Base-by-base conservation (phyloP, 2,888 invertebrate species). In the Dioctria linearis region DNA sequence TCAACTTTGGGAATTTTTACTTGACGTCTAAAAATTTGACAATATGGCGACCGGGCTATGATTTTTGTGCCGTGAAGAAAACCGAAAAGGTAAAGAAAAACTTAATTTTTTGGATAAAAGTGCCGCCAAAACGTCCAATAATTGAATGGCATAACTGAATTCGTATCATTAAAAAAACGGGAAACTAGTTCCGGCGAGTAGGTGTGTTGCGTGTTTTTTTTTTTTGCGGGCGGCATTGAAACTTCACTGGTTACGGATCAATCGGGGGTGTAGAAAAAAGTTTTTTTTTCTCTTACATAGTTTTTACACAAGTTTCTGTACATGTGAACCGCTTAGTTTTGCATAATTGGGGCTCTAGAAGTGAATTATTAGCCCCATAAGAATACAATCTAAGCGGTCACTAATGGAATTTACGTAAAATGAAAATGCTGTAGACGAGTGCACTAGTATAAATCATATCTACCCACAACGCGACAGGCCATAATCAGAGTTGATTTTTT, bases 21-120 rank as follows among this genome's bases (percentile, higher is more conserved):
- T 79, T 79, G 79, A 79, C 79, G 59, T 67, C 67, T 57, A 59
- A 46, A 73, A 79, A 79, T 79, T 69, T 79, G 79, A 79, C 79
- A 84, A 84, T 84, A 84, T 84, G 84, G 84, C 84, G 84, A 82
- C 82, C 83, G 83, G 83, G 82, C 80, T 80, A 82, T 69, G 67
- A 69, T 43, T 67, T 79, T 51, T 57, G 59, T 79, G 37, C 40
- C 40, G 49, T 76, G 51, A 49, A 76, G 46, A 76, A 63, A 76
- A 76, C 51, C 13, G 76, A 63, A 76, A 76, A 63, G 49, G 76
- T 76, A 63, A 76, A 43, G 39, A 63, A 63, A 63, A 76, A 76
- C 76, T 63, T 63, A 76, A 63, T 59, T 43, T 59, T 57, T 49
- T 25, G 6, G 69, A 25, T 69, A 43, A 39, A 40, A 69, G 67